Base-by-base conservation (phyloP, 2,797 vertebrate species). In the Anguilla pacifica region DNA sequence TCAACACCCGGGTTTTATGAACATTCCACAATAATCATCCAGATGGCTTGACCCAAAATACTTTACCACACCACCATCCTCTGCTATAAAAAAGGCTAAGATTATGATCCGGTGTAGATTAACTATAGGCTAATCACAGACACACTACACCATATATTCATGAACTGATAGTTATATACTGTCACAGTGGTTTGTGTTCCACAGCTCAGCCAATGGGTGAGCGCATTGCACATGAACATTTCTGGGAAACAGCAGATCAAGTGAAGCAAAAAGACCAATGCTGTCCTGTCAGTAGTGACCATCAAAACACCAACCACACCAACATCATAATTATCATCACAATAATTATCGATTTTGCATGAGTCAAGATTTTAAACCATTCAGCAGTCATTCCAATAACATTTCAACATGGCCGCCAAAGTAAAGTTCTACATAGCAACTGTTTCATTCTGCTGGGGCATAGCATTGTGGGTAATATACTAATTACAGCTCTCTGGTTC, bases 21-120 rank as follows among this genome's bases (percentile, higher is more conserved):
- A 72, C 67, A 74, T 77, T 84, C 83, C 82, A 74, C 67, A 39
- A 84, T 84, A 84, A 84, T 77, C 28, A 72, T 77, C 51, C 67
- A 39, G 53, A 67, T 51, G 61, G 51, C 28, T 7, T 31, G 5
- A 11, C 15, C 17, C 31, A 5, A 10, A 43, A 49, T 74, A 59
- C 31, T 74, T 9, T 31, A 87, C 57, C 64, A 49, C 64, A 81
- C 86, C 51, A 46, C 85, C 61, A 35, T 51, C 35, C 70, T 15
- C 35, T 15, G 51, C 49, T 74, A 86, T 77, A 90, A 86, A 59
- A 64, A 35, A 85, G 85, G 53, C n/a, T 46, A 17, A 51, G 53
- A 83, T 83, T 79, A 57, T 25, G 43, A 83, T 87, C 64, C 17
- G 22, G 72, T 57, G 35, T 51, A 85, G 51, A 39, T 88, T 85